Conservation (phyloP, 2,797 vertebrate species). For the Geotrypetes seraphini region DNA sequence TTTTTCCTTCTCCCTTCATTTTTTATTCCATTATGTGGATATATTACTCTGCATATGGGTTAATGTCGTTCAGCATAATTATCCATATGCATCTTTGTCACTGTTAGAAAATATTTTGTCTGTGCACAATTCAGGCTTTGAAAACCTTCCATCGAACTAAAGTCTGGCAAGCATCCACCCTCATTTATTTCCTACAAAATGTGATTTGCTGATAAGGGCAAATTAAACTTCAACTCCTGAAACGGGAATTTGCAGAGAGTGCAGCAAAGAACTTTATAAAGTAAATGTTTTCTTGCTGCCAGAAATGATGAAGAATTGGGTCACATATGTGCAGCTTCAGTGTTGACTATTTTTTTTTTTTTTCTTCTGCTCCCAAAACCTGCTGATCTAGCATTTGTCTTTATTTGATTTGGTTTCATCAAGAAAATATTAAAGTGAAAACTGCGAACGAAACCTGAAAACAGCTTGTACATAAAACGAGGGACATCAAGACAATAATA, state of each 20-base stretch:
- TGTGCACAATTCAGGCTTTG: background rate
- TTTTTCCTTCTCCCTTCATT: too few species aligned
- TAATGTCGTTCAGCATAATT: too few species aligned
- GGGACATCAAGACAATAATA: too few species aligned
- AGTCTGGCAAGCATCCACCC: background rate
- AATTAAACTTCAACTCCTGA: background rate
- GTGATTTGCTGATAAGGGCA: too few species aligned
- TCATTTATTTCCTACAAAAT: background rate
- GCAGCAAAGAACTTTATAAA: background rate
- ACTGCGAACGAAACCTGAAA: conserved; percentile 40
- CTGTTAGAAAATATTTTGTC: fast-evolving
- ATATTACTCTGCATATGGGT: too few species aligned
- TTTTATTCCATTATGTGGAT: too few species aligned
- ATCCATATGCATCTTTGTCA: too few species aligned
- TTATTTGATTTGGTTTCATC: too few species aligned
- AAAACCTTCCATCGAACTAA: background rate
- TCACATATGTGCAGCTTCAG: conserved; percentile 20
- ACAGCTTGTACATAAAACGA: too few species aligned
- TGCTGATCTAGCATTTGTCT: conserved; percentile 42
- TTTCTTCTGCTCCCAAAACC: too few species aligned
- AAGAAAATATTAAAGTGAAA: conserved; percentile 29
- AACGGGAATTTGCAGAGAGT: background rate
- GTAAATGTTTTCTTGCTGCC: background rate
- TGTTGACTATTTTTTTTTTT: too few species aligned
- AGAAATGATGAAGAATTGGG: background rate